Percentiles rank a stretch among this genome's conserved stretches.
Conservation (phyloP, 2,797 vertebrate species). For the Paratrypauchen microcephalus region DNA sequence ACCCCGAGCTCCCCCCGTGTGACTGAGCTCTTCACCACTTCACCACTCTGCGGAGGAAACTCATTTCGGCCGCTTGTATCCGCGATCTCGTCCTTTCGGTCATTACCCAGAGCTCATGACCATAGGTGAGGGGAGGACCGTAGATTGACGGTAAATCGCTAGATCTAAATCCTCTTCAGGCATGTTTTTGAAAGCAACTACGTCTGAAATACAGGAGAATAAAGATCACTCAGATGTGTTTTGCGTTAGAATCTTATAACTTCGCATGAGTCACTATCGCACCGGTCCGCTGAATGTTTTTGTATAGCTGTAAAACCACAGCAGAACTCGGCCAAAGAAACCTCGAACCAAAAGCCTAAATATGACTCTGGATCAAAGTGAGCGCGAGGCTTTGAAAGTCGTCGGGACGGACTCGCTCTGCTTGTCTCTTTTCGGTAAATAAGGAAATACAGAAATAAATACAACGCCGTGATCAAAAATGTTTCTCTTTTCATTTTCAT, state of each 20-base stretch:
- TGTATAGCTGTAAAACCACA: neutral
- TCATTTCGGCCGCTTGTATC: too few species aligned
- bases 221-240: neutral
- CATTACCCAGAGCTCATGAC: too few species aligned
- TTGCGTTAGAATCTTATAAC: neutral
- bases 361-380: constrained; percentile 2
- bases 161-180: too few species aligned
- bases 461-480: neutral
- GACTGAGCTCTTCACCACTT: too few species aligned
- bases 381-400: neutral
- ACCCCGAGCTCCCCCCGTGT: too few species aligned
- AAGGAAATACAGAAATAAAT: neutral
- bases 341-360: neutral
- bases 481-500: neutral
- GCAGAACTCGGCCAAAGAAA: neutral
- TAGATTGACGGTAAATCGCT: too few species aligned
- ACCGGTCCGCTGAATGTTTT: neutral
- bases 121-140: too few species aligned
- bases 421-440: neutral
- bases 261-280: neutral
- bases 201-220: too few species aligned
- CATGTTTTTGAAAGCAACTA: too few species aligned
- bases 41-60: too few species aligned
- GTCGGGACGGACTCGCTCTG: neutral
- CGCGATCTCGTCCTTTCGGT: too few species aligned